phyloP scores from a whole-genome alignment of 2,113 vertebrate genomes.

The Cariama cristata region DNA sequence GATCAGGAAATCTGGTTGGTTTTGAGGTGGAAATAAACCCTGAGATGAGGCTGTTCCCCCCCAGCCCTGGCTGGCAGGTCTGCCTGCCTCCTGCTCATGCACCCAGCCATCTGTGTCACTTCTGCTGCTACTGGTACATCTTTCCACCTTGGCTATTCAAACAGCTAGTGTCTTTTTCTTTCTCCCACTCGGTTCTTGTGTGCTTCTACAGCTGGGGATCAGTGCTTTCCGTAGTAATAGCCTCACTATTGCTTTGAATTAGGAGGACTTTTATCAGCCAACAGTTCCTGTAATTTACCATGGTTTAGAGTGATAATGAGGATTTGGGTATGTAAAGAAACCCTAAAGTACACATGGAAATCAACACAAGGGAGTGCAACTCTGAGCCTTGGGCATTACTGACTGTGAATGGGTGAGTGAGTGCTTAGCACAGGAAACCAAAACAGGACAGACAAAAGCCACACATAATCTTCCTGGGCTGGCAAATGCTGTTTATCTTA shows the following conservation, averaged over 20 bases:
- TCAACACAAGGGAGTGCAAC: neutral
- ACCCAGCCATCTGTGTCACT: neutral
- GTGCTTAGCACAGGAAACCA: conserved; percentile 9
- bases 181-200: neutral
- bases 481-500: conserved; percentile 45
- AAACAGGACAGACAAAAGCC: conserved; percentile 30
- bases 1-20: neutral
- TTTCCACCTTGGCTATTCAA: neutral
- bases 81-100: neutral
- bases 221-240: neutral
- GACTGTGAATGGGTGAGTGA: neutral
- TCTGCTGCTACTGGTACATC: neutral
- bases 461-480: conserved; percentile 29
- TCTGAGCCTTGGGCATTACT: conserved; percentile 20
- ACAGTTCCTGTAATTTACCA: neutral
- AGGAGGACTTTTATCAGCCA: conserved; percentile 1
- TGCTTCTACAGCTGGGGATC: neutral
- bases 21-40: neutral
- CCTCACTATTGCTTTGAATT: neutral
- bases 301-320: conserved; percentile 42
- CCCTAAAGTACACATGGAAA: conserved; percentile 27
- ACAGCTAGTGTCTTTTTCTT: neutral
- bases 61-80: neutral
- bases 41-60: neutral
- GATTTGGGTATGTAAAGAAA: conserved; percentile 57